Conservation (phyloP, 2,113 vertebrate species). For the Epinephelus lanceolatus region DNA sequence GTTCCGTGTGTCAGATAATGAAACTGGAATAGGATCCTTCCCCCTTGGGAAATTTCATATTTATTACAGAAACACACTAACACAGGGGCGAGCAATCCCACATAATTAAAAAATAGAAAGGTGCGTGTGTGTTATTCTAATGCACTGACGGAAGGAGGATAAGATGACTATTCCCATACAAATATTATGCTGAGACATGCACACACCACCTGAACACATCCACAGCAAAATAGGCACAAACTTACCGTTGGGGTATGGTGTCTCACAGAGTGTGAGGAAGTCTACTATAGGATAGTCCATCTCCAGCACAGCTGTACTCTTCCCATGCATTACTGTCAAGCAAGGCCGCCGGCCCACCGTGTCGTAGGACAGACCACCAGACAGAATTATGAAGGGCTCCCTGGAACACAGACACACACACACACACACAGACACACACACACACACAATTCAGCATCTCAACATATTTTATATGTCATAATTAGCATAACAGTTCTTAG, state of each 20-base stretch:
- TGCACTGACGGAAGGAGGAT: not conserved
- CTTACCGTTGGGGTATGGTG: slow-evolving; percentile 96
- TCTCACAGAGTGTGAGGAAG: slow-evolving; percentile 98
- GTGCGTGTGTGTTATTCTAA: slow-evolving; percentile 13
- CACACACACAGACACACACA: not conserved
- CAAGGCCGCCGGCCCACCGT: slow-evolving; percentile 97
- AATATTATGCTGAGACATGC: not conserved
- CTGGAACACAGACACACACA: slow-evolving; percentile 78
- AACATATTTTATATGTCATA: not conserved
- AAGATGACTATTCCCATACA: not conserved
- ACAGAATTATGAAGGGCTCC: slow-evolving; percentile 98
- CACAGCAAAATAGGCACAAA: not conserved
- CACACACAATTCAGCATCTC: too few relatives aligned
- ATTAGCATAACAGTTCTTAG: too few relatives aligned
- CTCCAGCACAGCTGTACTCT: slow-evolving; percentile 97
- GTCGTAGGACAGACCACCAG: slow-evolving; percentile 97
- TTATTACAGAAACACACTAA: slow-evolving; percentile 59
- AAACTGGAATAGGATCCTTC: slow-evolving; percentile 58
- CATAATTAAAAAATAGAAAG: slow-evolving; percentile 63
- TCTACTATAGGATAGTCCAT: slow-evolving; percentile 99
- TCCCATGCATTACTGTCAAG: slow-evolving; percentile 99
- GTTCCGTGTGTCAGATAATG: slow-evolving; percentile 56
- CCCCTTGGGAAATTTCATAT: slow-evolving; percentile 75
- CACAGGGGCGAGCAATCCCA: slow-evolving; percentile 20
- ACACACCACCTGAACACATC: not conserved